A percentile compares a stretch with the other conserved stretches of the same genome.
Conservation (phyloP, 1,140 invertebrate species). For the Tetramorium simillimum region DNA sequence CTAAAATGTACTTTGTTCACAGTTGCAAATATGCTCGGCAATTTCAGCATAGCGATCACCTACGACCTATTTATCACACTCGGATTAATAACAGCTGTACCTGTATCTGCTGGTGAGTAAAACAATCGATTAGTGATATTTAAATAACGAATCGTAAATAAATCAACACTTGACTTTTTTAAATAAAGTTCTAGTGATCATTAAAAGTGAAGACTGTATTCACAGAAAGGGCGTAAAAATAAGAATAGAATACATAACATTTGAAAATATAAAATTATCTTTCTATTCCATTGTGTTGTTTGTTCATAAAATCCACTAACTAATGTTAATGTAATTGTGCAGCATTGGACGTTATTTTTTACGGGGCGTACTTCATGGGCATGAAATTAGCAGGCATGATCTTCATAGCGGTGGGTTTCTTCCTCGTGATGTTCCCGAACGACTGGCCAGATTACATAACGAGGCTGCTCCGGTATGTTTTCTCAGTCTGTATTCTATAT, state of each 20-base stretch:
- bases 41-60: constrained; percentile 95
- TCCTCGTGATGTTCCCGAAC: constrained; percentile 97
- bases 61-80: constrained; percentile 97
- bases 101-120: constrained; percentile 93
- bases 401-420: constrained; percentile 95
- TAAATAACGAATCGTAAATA: neutral
- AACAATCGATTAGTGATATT: neutral
- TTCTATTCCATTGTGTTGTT: neutral
- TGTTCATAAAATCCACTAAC: neutral
- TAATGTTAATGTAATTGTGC: constrained; percentile 70
- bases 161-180: neutral
- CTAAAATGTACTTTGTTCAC: constrained; percentile 80
- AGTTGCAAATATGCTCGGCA: constrained; percentile 96
- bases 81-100: constrained; percentile 95
- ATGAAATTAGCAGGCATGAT: constrained; percentile 98
- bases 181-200: neutral
- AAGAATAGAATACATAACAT: neutral
- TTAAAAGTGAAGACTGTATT: neutral
- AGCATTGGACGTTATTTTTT: constrained; percentile 95
- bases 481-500: constrained; percentile 61
- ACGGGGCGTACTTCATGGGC: constrained; percentile 94
- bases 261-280: neutral
- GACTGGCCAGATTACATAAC: constrained; percentile 98
- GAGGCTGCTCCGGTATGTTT: constrained; percentile 91
- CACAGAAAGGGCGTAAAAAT: neutral